These are phyloP conservation scores for Drosophila busckii DNA, from an alignment of 1,140 invertebrate genomes.

Conservation along the genomic window DNA sequence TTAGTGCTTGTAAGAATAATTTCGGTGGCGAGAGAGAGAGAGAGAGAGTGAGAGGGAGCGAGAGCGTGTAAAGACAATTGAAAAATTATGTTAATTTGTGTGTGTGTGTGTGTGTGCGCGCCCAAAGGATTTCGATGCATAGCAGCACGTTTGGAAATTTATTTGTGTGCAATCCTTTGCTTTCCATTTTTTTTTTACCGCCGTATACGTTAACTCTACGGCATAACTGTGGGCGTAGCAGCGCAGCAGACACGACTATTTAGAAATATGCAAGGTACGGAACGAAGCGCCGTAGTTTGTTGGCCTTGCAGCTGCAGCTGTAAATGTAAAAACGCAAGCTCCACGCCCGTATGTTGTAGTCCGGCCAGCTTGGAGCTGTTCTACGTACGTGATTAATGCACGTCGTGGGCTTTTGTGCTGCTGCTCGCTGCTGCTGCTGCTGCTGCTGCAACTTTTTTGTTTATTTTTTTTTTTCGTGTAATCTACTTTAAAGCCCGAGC, in stretches of 20 bases:
- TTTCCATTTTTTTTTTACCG: too few species aligned
- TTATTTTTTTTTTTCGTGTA: constrained; percentile 71
- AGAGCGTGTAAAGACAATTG: constrained; percentile 46
- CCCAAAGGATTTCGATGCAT: constrained; percentile 68
- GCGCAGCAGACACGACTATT: constrained; percentile 30
- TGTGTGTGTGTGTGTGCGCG: constrained; percentile 24
- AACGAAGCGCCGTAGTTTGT: too few species aligned
- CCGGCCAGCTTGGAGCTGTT: neutral
- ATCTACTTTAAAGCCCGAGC: constrained; percentile 71
- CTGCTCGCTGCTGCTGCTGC: constrained; percentile 54
- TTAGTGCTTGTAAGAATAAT: constrained; percentile 9
- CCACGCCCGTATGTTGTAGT: too few species aligned
- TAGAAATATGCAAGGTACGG: constrained; percentile 30
- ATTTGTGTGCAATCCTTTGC: constrained; percentile 34
- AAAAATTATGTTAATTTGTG: constrained; percentile 69
- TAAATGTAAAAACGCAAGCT: too few species aligned
- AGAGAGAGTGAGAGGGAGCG: too few species aligned
- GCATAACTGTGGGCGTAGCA: too few species aligned
- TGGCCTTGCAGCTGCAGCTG: too few species aligned
- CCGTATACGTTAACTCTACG: too few species aligned
- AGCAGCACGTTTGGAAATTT: constrained; percentile 72
- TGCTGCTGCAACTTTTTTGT: too few species aligned
- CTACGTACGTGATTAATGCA: constrained; percentile 61
- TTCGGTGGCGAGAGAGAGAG: too few species aligned
- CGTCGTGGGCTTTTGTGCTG: constrained; percentile 71